Conservation (phyloP, 2,113 vertebrate genomes). For the Porphyrio hochstetteri region DNA sequence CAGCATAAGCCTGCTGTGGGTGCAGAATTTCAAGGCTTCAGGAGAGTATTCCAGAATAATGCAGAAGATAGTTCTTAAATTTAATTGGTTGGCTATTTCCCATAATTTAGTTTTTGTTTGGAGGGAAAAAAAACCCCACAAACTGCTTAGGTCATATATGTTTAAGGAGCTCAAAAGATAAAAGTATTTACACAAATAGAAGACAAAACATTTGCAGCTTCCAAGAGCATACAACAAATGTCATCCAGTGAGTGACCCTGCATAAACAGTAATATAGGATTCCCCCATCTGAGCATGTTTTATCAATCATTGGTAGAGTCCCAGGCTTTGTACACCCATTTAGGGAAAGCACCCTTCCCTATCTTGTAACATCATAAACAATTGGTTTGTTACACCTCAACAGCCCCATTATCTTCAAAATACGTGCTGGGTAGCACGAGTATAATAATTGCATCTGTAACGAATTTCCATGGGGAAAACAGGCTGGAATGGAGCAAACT, state of each 20-base stretch:
- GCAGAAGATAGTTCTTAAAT: background rate
- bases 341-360: background rate
- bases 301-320: background rate
- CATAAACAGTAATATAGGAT: background rate
- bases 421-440: background rate
- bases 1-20: background rate
- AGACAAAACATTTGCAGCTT: background rate
- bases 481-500: background rate
- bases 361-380: background rate
- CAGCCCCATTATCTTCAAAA: background rate
- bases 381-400: background rate
- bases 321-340: background rate
- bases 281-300: background rate
- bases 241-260: background rate
- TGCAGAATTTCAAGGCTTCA: background rate
- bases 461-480: background rate
- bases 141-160: too few relatives aligned
- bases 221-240: background rate
- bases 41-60: background rate
- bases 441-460: background rate
- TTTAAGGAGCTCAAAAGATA: background rate
- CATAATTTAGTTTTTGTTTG: background rate
- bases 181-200: background rate
- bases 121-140: too few relatives aligned
- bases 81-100: background rate